Base-by-base conservation (phyloP, 1,140 invertebrate species). In the Aphis gossypii region DNA sequence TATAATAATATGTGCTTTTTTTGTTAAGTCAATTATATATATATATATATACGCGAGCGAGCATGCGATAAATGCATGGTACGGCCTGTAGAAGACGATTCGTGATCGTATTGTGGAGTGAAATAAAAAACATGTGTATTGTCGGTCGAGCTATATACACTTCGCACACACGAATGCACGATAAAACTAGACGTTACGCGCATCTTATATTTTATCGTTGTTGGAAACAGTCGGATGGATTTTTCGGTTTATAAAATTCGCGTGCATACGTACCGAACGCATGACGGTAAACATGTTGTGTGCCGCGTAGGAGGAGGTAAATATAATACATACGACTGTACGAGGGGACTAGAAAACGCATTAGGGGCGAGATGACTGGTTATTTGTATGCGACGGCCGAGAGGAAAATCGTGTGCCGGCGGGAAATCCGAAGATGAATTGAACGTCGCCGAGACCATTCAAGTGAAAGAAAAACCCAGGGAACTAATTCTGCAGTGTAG, bases 391-490 rank as follows among this genome's bases (percentile, higher is more conserved):
- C 4, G n/a, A 41, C 1, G 30, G 20, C n/a, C 14, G 44, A 8
- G 35, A n/a, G 87, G 35, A 89, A 89, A 89, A 35, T 89, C 46
- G 87, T 54, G 48, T 38, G 48, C n/a, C 48, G 23, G 20, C 14
- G 20, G 48, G 48, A 89, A 89, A 89, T 54, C 20, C n/a, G 51
- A 89, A 89, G 87, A 89, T 89, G 51, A 89, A 89, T 89, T n/a
- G 48, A 54, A 54, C 46, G 46, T 89, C 48, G 5, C 87, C n/a
- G 60, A 76, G 35, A n/a, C n/a, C 48, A 1, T 54, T 89, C 20
- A 35, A 35, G 9, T 11, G 21, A 54, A 46, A 54, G 38, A 54
- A 54, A 54, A 88, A 3, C n/a, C 0, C 30, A 21, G 30, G 14
- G 30, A 76, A n/a, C 60, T 76, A n/a, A n/a, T 76, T 18, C 11